Percentiles rank a stretch among this genome's conserved stretches.
Evolutionary conservation across 2,113 vertebrate species (phyloP).

Genomic region (Pristiophorus japonicus): DNA sequence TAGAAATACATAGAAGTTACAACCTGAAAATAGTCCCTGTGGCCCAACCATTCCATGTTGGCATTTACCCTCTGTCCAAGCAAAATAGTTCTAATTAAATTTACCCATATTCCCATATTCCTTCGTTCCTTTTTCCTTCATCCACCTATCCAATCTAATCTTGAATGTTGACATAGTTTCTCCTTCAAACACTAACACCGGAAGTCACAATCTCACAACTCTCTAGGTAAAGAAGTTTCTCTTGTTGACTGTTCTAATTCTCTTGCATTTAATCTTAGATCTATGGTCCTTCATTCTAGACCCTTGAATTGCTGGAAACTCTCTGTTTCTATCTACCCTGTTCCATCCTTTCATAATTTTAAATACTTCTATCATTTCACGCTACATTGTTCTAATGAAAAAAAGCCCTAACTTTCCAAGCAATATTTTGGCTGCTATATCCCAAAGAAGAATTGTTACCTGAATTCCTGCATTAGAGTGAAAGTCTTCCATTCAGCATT

Average conservation of each 20-base stretch:
- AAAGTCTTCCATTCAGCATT: not conserved
- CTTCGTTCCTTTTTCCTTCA: not conserved
- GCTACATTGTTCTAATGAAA: no score
- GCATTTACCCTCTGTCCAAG: not conserved
- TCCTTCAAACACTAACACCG: not conserved
- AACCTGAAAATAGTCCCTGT: not conserved
- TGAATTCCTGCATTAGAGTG: not conserved
- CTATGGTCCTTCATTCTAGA: not conserved
- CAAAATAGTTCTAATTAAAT: not conserved
- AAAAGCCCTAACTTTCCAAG: not conserved
- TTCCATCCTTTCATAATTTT: no score
- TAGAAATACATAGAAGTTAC: not conserved
- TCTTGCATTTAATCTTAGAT: not conserved
- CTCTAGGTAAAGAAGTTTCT: not conserved
- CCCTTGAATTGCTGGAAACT: not conserved
- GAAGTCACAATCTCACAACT: not conserved
- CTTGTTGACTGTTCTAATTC: not conserved
- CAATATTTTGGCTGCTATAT: not conserved
- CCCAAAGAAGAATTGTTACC: not conserved
- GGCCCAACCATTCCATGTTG: not conserved
- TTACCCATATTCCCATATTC: not conserved
- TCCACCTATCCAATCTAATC: not conserved
- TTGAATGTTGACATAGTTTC: not conserved
- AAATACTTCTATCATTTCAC: no score
- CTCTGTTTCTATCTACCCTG: no score